These are phyloP conservation scores for Thalassophryne amazonica DNA, from an alignment of 2,797 vertebrate species.

Conservation along the genomic window DNA sequence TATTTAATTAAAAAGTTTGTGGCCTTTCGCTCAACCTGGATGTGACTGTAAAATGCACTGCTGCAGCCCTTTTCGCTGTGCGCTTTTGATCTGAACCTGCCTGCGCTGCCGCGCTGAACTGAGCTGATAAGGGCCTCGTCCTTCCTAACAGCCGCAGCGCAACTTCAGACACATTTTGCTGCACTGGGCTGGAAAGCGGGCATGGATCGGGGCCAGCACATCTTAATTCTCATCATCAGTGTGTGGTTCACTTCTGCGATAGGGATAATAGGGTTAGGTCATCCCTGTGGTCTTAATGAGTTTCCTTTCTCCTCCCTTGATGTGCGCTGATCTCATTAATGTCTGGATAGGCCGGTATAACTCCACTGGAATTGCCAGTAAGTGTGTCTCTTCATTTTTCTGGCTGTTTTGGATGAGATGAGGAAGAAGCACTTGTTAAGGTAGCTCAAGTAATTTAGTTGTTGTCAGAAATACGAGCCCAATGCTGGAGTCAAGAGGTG, in stretches of 20 bases:
- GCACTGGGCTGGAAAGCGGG: slow-evolving; percentile 50
- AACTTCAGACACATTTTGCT: slow-evolving; percentile 56
- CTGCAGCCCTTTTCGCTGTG: slow-evolving; percentile 34
- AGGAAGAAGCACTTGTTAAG: slow-evolving; percentile 3
- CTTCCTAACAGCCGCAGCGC: slow-evolving; percentile 59
- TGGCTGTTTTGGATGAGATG: slow-evolving; percentile 39
- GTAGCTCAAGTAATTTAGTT: neutral
- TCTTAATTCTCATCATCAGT: slow-evolving; percentile 74
- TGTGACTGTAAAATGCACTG: too few relatives aligned
- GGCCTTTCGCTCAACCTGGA: too few relatives aligned
- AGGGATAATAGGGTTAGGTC: slow-evolving; percentile 74
- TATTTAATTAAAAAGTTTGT: too few relatives aligned
- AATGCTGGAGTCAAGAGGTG: slow-evolving; percentile 60
- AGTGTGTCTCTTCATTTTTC: slow-evolving; percentile 37
- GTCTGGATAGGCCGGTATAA: slow-evolving; percentile 54
- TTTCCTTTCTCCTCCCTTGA: slow-evolving; percentile 65
- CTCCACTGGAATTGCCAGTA: slow-evolving; percentile 43
- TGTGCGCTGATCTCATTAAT: slow-evolving; percentile 71
- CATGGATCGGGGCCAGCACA: slow-evolving; percentile 66
- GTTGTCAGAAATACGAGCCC: slow-evolving; percentile 4
- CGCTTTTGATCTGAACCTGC: slow-evolving; percentile 46
- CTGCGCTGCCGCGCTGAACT: slow-evolving; percentile 51
- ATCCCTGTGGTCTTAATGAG: slow-evolving; percentile 74
- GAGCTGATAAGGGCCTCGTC: slow-evolving; percentile 58
- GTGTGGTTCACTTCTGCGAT: slow-evolving; percentile 65